Conservation (phyloP, 2,797 vertebrate genomes). For the Acanthiza pusilla region DNA sequence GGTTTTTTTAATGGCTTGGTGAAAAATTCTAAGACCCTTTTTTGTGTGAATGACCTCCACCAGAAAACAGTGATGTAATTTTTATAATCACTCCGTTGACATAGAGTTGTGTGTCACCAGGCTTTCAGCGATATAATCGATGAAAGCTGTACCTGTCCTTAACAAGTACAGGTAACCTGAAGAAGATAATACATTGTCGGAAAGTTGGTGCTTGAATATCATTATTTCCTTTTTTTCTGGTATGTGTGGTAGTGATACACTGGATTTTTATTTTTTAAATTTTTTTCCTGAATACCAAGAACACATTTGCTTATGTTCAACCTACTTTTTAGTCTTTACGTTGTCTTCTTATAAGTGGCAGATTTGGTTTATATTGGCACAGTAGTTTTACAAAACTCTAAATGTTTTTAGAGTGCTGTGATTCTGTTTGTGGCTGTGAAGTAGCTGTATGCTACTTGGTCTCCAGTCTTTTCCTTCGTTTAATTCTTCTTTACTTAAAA, state of each 20-base stretch:
- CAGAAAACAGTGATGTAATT: background rate
- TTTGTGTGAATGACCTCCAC: background rate
- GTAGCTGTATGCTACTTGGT: background rate
- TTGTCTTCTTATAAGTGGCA: background rate
- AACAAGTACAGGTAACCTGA: background rate
- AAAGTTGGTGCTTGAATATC: background rate
- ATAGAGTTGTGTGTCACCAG: accelerated
- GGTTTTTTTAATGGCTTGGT: background rate
- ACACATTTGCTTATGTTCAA: background rate
- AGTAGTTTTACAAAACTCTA: background rate
- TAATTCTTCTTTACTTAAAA: background rate
- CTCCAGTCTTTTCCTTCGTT: background rate
- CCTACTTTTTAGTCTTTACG: background rate
- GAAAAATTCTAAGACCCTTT: background rate
- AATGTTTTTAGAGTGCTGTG: background rate
- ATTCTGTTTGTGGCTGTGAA: background rate
- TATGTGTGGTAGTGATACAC: background rate
- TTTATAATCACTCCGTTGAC: background rate
- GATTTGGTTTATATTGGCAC: background rate
- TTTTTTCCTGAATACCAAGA: background rate
- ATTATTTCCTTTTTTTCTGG: background rate
- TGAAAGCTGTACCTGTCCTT: background rate
- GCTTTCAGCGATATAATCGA: background rate
- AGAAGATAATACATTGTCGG: background rate
- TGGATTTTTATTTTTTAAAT: background rate